Base-by-base conservation (phyloP, 2,888 invertebrate species). In the Euclidia mi region DNA sequence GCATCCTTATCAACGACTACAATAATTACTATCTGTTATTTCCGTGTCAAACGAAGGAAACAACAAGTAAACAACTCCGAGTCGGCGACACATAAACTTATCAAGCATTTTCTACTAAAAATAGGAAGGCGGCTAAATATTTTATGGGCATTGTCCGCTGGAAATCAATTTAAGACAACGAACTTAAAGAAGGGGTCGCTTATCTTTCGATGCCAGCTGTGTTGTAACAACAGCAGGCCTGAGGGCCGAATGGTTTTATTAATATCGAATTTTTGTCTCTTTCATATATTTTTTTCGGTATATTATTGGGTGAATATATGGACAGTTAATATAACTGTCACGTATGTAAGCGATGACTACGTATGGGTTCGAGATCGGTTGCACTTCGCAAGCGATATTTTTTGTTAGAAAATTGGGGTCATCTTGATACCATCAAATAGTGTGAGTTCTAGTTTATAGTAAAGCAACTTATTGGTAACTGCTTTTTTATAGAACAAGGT, bases 131-230 rank as follows among this genome's bases (percentile, higher is more conserved):
- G 18, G 10, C 37, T 67, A 42, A 49, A 49, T 63, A 89, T 90
- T 89, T 89, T 85, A 90, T 83, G 72, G 80, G 65, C 73, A 78
- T 76, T 81, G 82, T 79, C 79, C 69, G 65, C 74, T 79, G 79
- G 85, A 90, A 89, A 89, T 91, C 88, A 87, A 91, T 91, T 90
- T 85, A 82, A 87, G 83, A 84, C 84, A 81, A 82, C 81, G 63
- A 84, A 86, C 82, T 88, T 84, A 82, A 87, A 85, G 82, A 85
- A 88, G 83, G 92, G 92, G 84, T 84, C 85, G 65, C 89, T 91
- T 93, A 92, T 92, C 92, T 86, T 60, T 57, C 56, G 62, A 60
- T 73, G 77, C 77, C 92, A 92, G 92, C 87, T 88, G 86, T 76
- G 79, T 74, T 78, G 12, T 85, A 83, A 88, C 86, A 90, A 87